Evolutionary conservation across 2,888 invertebrate species (phyloP), one percentile per base, ranked within the genome.

Genomic region (Drosophila anomalata): DNA sequence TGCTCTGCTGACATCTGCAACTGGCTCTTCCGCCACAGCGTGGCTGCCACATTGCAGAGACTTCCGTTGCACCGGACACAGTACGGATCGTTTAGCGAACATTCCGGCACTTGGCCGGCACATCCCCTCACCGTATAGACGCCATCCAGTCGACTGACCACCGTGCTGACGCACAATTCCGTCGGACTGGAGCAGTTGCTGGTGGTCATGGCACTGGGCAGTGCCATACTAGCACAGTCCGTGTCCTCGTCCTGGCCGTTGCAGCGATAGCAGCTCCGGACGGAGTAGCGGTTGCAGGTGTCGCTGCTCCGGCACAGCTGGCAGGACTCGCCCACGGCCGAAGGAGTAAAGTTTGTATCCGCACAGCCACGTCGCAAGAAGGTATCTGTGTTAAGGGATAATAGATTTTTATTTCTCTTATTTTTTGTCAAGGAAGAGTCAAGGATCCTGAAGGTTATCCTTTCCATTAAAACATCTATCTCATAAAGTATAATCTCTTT

Each of bases 1-100:
- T 17, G 17, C 1, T 17, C 17, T 17, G 44, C 46, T 22, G 17
- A n/a, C 12, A 20, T 12, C 5, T 17, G 42, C 14, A 51, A 17
- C 39, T 68, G 56, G 26, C 33, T 42, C 17, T 24, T 36, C 14
- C 71, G 55, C 87, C 88, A 88, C 22, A 60, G 14, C 11, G 88
- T 87, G 17, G 84, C 71, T 12, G 76, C 66, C 11, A 12, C 39
- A 71, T 90, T 90, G 58, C 90, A 90, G 2, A 90, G 69, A 31
- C 83, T 89, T 22, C 90, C 90, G 46, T 89, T 88, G 62, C 90
- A 90, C 11, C 86, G 81, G 1, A 86, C 85, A 61, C 90, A 90
- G 61, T 82, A 89, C 6, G 89, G 90, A 85, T 90, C 90, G 42
- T 82, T 87, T 33, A 62, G 53, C 3, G 78, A 87, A 54, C 90